A percentile compares a stretch with the other conserved stretches of the same genome.
Conservation (phyloP, 2,888 invertebrate genomes). For the Lobophora halterata region DNA sequence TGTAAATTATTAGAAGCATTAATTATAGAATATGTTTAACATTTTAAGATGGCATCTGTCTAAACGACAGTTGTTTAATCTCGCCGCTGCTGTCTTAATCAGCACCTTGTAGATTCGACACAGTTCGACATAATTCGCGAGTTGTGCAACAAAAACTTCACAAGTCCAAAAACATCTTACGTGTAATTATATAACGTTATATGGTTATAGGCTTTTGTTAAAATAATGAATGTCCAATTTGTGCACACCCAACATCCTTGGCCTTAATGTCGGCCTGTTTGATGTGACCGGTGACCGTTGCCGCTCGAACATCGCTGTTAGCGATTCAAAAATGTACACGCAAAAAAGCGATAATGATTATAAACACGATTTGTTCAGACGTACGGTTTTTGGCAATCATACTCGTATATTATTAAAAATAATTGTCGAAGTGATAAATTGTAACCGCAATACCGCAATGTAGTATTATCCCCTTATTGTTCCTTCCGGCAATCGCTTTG, state of each 20-base stretch:
- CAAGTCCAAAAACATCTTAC: conserved; percentile 47
- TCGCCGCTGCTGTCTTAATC: conserved; percentile 27
- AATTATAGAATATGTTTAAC: conserved; percentile 7
- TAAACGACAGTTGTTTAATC: conserved; percentile 27
- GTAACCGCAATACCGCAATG: conserved; percentile 30
- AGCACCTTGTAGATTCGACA: conserved; percentile 30
- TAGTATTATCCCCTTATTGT: conserved; percentile 25
- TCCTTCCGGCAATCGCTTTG: conserved; percentile 28
- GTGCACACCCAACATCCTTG: conserved; percentile 60
- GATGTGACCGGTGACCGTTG: no score
- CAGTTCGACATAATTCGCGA: conserved; percentile 20
- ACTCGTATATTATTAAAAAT: conserved; percentile 39
- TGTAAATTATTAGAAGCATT: not conserved
- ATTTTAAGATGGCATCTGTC: conserved; percentile 21
- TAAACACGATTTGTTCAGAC: conserved; percentile 49
- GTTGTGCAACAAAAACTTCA: conserved; percentile 47
- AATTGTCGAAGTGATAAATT: conserved; percentile 38
- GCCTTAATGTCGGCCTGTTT: conserved; percentile 67
- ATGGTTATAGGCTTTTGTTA: conserved; percentile 64
- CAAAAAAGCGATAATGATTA: conserved; percentile 57
- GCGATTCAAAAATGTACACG: conserved; percentile 59
- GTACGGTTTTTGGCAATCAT: conserved; percentile 36
- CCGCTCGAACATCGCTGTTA: conserved; percentile 54
- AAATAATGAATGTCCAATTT: conserved; percentile 67
- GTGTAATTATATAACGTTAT: conserved; percentile 62